Evolutionary conservation across 1,140 invertebrate species (phyloP).

Genomic region (Ostrea denselamellosa): DNA sequence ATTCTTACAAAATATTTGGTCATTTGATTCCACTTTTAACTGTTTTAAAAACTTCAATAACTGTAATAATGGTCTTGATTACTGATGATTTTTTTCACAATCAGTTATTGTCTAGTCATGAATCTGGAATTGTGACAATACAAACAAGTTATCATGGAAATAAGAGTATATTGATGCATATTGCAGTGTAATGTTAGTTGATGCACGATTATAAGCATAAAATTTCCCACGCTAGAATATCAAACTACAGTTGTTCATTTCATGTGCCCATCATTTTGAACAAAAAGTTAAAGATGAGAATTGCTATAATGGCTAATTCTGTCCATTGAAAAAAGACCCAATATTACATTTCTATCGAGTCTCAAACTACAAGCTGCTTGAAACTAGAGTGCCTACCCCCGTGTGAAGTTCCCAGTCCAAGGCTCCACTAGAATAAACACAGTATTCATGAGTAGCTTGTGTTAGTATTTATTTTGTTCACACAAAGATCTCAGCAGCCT

Average conservation of each 20-base stretch:
- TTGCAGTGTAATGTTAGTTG: too few relatives aligned
- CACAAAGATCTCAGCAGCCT: slow-evolving; percentile 28
- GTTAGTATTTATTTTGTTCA: slow-evolving; percentile 30
- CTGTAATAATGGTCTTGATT: too few relatives aligned
- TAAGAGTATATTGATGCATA: neutral
- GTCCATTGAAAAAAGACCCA: neutral
- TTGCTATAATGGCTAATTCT: neutral
- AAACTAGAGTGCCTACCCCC: neutral
- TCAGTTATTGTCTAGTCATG: slow-evolving; percentile 11
- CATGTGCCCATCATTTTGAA: neutral
- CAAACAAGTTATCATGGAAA: neutral
- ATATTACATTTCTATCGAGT: neutral
- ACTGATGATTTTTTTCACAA: neutral
- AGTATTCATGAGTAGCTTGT: slow-evolving; percentile 20
- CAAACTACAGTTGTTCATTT: too few relatives aligned
- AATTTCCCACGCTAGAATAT: too few relatives aligned
- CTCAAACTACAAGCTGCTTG: neutral
- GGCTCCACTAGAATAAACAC: slow-evolving; percentile 10
- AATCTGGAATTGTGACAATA: neutral
- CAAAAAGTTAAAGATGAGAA: neutral
- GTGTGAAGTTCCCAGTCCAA: neutral
- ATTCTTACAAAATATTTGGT: too few relatives aligned
- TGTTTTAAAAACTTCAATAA: too few relatives aligned
- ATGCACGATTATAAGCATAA: too few relatives aligned
- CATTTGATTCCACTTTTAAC: too few relatives aligned